Percentiles rank a stretch among this genome's conserved stretches.
phyloP scores from a whole-genome alignment of 2,113 vertebrate genomes.

The Formicarius rufipectus region DNA sequence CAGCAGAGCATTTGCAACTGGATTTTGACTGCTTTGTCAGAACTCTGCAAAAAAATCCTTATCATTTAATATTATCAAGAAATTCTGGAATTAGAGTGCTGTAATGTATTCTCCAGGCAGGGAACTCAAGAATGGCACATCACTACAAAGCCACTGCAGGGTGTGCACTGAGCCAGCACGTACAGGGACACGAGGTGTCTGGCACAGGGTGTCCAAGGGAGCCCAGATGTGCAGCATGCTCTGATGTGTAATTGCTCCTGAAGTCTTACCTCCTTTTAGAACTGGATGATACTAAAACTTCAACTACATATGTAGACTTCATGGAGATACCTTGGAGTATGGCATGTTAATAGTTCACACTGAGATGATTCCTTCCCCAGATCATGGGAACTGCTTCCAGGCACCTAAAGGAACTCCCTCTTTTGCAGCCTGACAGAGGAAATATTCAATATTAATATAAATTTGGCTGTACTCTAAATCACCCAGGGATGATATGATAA shows the following conservation, averaged over 20 bases:
- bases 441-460: background rate
- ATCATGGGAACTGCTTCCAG: background rate
- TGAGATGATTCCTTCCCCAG: background rate
- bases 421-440: background rate
- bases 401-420: background rate
- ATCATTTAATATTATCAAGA: background rate
- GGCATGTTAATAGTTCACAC: background rate
- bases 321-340: background rate
- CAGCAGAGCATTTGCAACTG: conserved; percentile 59
- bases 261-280: background rate
- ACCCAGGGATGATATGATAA: background rate
- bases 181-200: accelerated
- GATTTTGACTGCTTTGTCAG: conserved; percentile 52
- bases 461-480: background rate
- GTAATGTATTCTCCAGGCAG: background rate
- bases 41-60: background rate
- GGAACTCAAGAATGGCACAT: background rate
- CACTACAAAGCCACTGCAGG: background rate
- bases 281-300: no score
- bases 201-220: background rate
- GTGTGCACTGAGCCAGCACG: background rate
- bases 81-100: background rate
- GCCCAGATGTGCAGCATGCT: background rate
- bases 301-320: accelerated
- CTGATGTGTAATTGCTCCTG: accelerated